phyloP scores from a whole-genome alignment of 2,797 vertebrate genomes.

The Sebastes matsubarae region DNA sequence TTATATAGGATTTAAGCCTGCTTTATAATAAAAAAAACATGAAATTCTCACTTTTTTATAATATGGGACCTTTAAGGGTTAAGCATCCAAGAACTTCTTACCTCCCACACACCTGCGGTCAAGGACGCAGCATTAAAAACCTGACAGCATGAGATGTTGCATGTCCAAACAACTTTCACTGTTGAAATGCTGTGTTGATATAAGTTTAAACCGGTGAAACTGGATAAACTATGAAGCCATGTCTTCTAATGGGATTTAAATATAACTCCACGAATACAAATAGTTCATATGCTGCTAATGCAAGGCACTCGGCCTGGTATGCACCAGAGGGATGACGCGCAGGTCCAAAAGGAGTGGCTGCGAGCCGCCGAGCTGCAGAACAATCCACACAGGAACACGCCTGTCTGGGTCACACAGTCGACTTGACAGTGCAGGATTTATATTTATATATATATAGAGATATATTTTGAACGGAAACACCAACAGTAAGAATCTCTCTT shows the following conservation, averaged over 20 bases:
- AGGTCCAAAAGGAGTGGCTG: neutral
- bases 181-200: neutral
- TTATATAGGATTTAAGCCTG: too few relatives aligned
- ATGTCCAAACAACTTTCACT: neutral
- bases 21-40: too few relatives aligned
- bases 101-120: too few relatives aligned
- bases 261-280: too few relatives aligned
- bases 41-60: too few relatives aligned
- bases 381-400: neutral
- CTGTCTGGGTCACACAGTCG: neutral
- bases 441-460: too few relatives aligned
- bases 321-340: too few relatives aligned
- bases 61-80: too few relatives aligned
- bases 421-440: too few relatives aligned
- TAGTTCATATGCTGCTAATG: neutral
- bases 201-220: neutral
- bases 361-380: neutral
- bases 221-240: neutral
- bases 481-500: conserved; percentile 4
- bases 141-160: neutral
- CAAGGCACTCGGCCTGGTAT: neutral
- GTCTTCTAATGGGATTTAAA: too few relatives aligned
- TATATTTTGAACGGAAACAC: neutral
- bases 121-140: neutral
- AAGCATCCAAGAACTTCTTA: too few relatives aligned